Conservation (phyloP, 2,888 invertebrate genomes). For the Griposia aprilina region DNA sequence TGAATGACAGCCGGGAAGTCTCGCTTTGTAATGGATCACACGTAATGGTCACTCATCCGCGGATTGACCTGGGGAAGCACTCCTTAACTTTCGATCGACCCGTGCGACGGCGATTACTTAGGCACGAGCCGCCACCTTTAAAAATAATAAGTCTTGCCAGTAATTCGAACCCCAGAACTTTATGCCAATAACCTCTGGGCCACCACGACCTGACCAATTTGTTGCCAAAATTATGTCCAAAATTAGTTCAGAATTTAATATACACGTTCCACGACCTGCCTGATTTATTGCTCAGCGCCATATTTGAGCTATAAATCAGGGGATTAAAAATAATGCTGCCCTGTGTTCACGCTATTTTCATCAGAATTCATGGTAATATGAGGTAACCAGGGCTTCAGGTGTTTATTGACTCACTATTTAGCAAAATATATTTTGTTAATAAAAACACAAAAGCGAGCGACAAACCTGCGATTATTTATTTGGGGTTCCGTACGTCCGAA, state of each 20-base stretch:
- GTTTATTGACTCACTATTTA: neutral
- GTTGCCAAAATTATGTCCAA: conserved; percentile 14
- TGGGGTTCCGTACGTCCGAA: no score
- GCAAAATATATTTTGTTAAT: no score
- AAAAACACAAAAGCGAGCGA: no score
- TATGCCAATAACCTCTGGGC: neutral
- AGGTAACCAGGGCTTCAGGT: neutral
- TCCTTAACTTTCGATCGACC: neutral
- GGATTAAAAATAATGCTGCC: conserved; percentile 53
- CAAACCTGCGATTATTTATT: no score
- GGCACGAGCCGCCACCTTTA: no score
- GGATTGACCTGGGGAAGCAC: no score
- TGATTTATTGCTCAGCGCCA: conserved; percentile 55
- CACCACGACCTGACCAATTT: neutral
- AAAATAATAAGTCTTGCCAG: neutral
- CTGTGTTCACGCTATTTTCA: conserved; percentile 34
- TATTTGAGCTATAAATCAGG: conserved; percentile 55
- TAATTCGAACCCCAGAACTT: neutral
- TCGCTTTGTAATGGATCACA: neutral
- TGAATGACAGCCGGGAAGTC: neutral
- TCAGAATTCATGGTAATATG: conserved; percentile 25
- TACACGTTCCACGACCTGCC: conserved; percentile 34
- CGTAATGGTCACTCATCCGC: no score
- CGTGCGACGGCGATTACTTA: neutral
- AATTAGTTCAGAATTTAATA: conserved; percentile 63